Percentiles rank a stretch among this genome's conserved stretches.
These are phyloP conservation scores for Aphrocallistes beatrix DNA, from an alignment of 37 sponge, comb jelly and placozoan genomes.

Conservation along the genomic window DNA sequence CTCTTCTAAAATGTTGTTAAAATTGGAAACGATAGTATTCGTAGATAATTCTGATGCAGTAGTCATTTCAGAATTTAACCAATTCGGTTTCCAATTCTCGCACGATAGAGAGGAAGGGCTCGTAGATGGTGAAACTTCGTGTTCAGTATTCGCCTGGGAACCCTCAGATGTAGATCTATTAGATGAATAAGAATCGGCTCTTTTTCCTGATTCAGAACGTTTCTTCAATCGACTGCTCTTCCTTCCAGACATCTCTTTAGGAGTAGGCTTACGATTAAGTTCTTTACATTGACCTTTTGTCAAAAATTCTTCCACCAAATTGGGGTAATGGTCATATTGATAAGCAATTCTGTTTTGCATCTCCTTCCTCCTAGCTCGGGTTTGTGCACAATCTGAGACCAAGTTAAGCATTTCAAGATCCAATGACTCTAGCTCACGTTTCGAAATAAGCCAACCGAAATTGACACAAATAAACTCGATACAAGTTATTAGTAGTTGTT, in stretches of 20 bases:
- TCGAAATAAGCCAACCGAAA: conserved; percentile 29
- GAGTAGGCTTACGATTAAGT: no score
- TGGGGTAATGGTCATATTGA: background rate
- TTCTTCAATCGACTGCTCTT: background rate
- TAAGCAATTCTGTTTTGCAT: background rate
- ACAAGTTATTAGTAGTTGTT: conserved; percentile 44
- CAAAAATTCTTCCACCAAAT: background rate
- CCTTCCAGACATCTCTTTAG: background rate
- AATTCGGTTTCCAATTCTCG: background rate
- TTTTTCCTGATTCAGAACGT: background rate
- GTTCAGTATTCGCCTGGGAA: background rate
- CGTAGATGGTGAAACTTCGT: background rate
- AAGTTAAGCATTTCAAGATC: background rate
- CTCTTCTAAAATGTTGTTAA: background rate
- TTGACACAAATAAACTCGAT: conserved; percentile 64
- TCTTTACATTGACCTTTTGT: background rate
- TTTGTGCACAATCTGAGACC: background rate
- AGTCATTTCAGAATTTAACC: background rate
- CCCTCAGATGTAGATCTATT: background rate
- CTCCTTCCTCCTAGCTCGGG: background rate
- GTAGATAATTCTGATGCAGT: background rate
- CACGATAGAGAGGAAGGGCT: background rate
- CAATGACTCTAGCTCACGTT: background rate
- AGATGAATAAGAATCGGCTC: background rate
- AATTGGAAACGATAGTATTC: background rate